Base-by-base conservation (phyloP, 2,797 vertebrate genomes). In the Ispidina lecontei region DNA sequence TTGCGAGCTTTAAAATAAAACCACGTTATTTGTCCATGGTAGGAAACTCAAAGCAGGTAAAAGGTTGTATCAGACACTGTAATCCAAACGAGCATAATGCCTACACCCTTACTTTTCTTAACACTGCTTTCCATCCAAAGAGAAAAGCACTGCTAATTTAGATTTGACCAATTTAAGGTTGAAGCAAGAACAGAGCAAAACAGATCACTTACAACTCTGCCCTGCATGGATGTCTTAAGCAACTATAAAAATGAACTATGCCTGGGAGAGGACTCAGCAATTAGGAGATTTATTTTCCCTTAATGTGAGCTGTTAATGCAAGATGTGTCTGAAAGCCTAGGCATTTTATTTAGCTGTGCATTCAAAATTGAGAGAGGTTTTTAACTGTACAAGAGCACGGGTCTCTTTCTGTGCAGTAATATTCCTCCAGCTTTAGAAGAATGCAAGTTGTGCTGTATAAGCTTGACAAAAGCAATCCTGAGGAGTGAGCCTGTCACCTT, bases 1-100 rank as follows among this genome's bases (percentile, higher is more conserved):
- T 89, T 97, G 95, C 91, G 95, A 95, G 90, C 91, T 96, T 33
- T 39, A 80, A 67, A 94, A 33, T 39, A 72, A 93, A 90, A 81
- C 78, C 52, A 76, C 63, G 51, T 65, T 92, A 84, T 91, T 92
- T 85, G 80, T 93, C 88, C 84, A 59, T 70, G 63, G 21, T 73
- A 37, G 56, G 47, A 94, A 93, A 70, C 28, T 81, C 51, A 75
- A 93, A 81, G 67, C 88, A 96, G 95, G 93, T 95, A 96, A 80
- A 65, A 93, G 31, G 28, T 71, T 87, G 35, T 59, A 35, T 37
- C 55, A 59, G 17, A 58, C 69, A 70, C 39, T 0, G 0, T 67
- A 37, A 15, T 59, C 14, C 18, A 31, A 65, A 16, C 21, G 37
- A 78, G n/a, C 35, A 55, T 59, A 62, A 72, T 56, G 31, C 12